Conservation (phyloP, 2,888 invertebrate genomes). For the Orchesella flavescens region DNA sequence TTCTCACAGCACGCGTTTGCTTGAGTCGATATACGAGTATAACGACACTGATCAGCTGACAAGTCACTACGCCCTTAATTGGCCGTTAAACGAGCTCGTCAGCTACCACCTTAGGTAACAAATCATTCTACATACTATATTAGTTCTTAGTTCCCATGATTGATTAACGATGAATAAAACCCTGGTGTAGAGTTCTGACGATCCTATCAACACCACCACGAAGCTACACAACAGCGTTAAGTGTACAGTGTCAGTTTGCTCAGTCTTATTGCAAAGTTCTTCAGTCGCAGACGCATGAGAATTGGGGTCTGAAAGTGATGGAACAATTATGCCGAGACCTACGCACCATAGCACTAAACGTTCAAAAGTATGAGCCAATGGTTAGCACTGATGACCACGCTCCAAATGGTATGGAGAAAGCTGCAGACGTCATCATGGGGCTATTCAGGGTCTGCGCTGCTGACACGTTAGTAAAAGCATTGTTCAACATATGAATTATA, state of each 20-base stretch:
- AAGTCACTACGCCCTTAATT: constrained; percentile 78
- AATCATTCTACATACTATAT: background rate
- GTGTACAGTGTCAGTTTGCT: constrained; percentile 84
- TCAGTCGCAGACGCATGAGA: constrained; percentile 92
- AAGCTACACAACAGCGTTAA: constrained; percentile 81
- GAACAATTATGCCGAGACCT: constrained; percentile 91
- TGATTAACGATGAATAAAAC: background rate
- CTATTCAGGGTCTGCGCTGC: constrained; percentile 96
- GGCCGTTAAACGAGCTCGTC: constrained; percentile 85
- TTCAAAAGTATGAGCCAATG: constrained; percentile 78
- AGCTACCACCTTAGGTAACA: constrained; percentile 83
- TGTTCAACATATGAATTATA: background rate
- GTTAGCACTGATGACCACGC: constrained; percentile 74
- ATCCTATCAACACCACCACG: constrained; percentile 76
- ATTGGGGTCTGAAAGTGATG: constrained; percentile 97
- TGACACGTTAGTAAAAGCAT: constrained; percentile 80
- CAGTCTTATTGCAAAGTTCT: constrained; percentile 87
- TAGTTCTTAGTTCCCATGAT: background rate
- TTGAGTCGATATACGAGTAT: constrained; percentile 3
- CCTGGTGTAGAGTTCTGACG: constrained; percentile 76
- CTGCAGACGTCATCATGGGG: constrained; percentile 92
- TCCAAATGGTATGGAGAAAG: constrained; percentile 75
- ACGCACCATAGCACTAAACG: constrained; percentile 86
- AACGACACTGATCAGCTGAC: constrained; percentile 68
- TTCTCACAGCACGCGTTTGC: constrained; percentile 71